phyloP scores from a whole-genome alignment of 2,113 vertebrate species.

The Dipodomys merriami region DNA sequence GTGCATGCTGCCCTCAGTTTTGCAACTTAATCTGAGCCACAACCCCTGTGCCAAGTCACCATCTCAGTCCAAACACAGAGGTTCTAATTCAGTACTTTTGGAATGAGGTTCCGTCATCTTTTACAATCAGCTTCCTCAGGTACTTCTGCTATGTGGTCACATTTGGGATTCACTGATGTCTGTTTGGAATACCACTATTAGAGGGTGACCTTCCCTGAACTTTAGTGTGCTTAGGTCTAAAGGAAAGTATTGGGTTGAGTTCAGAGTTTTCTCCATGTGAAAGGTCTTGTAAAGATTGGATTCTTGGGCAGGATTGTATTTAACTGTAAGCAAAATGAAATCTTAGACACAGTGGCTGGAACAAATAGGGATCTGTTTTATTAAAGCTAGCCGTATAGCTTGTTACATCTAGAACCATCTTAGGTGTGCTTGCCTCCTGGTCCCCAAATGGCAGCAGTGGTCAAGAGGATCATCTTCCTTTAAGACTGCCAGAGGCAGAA shows the following conservation, averaged over 20 bases:
- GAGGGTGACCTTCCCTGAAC: not conserved
- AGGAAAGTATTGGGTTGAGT: not conserved
- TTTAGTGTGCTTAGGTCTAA: not conserved
- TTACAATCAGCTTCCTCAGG: not conserved
- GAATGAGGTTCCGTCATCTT: not conserved
- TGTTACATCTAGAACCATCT: not conserved
- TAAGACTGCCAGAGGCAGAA: not conserved
- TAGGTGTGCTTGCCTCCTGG: not conserved
- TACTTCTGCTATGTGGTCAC: not conserved
- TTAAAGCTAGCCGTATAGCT: not conserved
- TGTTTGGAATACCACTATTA: not conserved
- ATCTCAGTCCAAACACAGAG: not conserved
- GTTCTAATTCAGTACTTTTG: not conserved
- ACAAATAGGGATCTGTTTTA: not conserved
- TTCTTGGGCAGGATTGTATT: not conserved
- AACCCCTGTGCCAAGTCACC: not conserved
- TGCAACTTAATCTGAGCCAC: not conserved
- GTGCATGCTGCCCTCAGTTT: not conserved
- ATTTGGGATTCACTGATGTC: not conserved
- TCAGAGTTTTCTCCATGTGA: slow-evolving; percentile 41
- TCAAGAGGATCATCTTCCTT: not conserved
- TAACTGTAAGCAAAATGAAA: not conserved
- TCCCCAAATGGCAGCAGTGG: not conserved
- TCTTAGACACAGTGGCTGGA: not conserved
- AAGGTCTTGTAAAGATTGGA: not conserved